Evolutionary conservation across 1,140 invertebrate species (phyloP).

Genomic region (Tachypleus tridentatus): DNA sequence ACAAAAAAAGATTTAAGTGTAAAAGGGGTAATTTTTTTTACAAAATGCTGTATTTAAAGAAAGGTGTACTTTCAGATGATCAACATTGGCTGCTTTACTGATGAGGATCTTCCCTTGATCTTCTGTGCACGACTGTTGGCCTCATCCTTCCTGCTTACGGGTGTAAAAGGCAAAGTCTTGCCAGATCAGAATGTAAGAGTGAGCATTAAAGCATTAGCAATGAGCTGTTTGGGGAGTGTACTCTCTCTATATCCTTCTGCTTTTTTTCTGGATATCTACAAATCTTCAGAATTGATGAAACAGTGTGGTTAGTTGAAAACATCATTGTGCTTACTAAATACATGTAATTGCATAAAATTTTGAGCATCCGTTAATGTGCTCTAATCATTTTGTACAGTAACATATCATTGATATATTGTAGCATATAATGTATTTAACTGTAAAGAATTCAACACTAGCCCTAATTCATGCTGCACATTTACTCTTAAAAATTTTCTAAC

Average conservation of each 20-base stretch:
- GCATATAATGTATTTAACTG: too few relatives aligned
- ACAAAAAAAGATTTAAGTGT: not conserved
- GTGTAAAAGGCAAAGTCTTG: conserved; percentile 44
- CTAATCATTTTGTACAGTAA: too few relatives aligned
- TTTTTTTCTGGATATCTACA: conserved; percentile 39
- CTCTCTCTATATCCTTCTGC: conserved; percentile 53
- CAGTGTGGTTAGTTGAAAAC: too few relatives aligned
- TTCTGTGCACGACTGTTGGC: conserved; percentile 60
- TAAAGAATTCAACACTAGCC: too few relatives aligned
- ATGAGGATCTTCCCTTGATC: conserved; percentile 51
- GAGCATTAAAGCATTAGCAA: conserved; percentile 67
- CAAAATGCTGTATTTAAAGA: too few relatives aligned
- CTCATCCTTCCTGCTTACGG: conserved; percentile 59
- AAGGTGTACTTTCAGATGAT: conserved; percentile 15
- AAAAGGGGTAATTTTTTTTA: too few relatives aligned
- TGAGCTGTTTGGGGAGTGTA: conserved; percentile 56
- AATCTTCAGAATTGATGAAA: not conserved
- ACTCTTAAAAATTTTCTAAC: too few relatives aligned
- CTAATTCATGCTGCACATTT: too few relatives aligned
- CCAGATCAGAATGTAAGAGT: conserved; percentile 57
- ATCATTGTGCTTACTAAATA: too few relatives aligned
- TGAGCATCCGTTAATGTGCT: too few relatives aligned
- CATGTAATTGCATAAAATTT: too few relatives aligned
- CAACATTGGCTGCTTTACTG: conserved; percentile 50
- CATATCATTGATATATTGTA: too few relatives aligned